Base-by-base conservation (phyloP, 2,113 vertebrate species). In the Cyphomyrus discorhynchus region DNA sequence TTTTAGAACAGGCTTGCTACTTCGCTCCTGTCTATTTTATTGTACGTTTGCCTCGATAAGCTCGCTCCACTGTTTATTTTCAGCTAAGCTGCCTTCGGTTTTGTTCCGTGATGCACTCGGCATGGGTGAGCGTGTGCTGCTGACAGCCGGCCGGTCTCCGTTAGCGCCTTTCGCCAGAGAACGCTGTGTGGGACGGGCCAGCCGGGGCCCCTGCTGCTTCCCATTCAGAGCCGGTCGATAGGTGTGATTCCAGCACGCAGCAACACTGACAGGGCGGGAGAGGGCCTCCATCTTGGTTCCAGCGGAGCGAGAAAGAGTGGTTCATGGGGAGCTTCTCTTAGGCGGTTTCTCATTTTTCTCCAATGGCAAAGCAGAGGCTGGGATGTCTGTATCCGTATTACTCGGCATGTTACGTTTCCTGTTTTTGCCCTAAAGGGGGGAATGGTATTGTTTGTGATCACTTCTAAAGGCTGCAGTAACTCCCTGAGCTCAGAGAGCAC, bases 21-120 rank as follows among this genome's bases (percentile, higher is more conserved):
- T 56, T 88, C 53, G 58, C 15, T 45, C 53, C 87, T 88, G 87
- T 62, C 87, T 88, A 45, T 88, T 88, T 88, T 27, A 88, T 62
- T 88, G 53, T 45, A 24, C 6, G 39, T 66, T 53, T 62, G 53
- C 56, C 87, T 88, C 35, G 53, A 88, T 88, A 56, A 88, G 53
- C 39, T 58, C 35, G 2, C 42, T 46, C 74, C 35, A 5, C 31
- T 5, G 35, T 80, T 80, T 88, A 66, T 88, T 88, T 62, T 88
- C n/a, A 3, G 56, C 87, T 58, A 66, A 88, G 58, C 58, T 88
- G n/a, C 87, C 56, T 80, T 80, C 35, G 74, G 74, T 80, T 80
- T 80, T 80, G 74, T 80, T 42, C 35, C 35, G 17, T 42, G 74
- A 39, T 17, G 74, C 74, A 42, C 74, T 80, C 35, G 74, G 35